These are phyloP conservation scores for Rugalucina vietnamica DNA, from an alignment of 2,888 invertebrate species.

Conservation along the genomic window DNA sequence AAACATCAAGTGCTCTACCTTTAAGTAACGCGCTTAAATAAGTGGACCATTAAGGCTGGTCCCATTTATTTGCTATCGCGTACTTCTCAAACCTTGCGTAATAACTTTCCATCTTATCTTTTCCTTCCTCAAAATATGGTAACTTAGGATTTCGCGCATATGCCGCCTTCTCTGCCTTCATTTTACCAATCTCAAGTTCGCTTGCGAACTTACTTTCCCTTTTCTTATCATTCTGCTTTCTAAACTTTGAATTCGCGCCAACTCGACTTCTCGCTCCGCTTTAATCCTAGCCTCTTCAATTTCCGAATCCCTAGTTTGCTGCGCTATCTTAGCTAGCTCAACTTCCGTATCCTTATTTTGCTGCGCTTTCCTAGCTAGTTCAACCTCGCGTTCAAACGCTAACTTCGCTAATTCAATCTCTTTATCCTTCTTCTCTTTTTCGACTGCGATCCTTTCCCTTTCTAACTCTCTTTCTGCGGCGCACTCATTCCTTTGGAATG, in stretches of 20 bases:
- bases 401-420: not conserved
- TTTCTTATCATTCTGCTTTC: not conserved
- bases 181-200: not conserved
- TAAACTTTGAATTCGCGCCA: not conserved
- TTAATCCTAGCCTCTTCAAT: too few species aligned
- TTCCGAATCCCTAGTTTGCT: not conserved
- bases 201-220: not conserved
- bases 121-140: too few species aligned
- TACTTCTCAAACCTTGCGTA: too few species aligned
- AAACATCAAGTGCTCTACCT: not conserved
- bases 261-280: too few species aligned
- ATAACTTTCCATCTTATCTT: too few species aligned
- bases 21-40: not conserved
- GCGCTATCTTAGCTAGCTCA: too few species aligned
- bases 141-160: not conserved
- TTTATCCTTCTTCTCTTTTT: not conserved
- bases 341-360: not conserved
- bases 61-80: too few species aligned
- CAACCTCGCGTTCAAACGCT: too few species aligned
- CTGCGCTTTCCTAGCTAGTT: not conserved
- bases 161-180: not conserved
- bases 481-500: too few species aligned
- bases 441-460: not conserved
- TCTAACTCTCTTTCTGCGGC: too few species aligned
- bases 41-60: too few species aligned